Base-by-base conservation (phyloP, 2,797 vertebrate genomes). In the Rhinatrema bivittatum region DNA sequence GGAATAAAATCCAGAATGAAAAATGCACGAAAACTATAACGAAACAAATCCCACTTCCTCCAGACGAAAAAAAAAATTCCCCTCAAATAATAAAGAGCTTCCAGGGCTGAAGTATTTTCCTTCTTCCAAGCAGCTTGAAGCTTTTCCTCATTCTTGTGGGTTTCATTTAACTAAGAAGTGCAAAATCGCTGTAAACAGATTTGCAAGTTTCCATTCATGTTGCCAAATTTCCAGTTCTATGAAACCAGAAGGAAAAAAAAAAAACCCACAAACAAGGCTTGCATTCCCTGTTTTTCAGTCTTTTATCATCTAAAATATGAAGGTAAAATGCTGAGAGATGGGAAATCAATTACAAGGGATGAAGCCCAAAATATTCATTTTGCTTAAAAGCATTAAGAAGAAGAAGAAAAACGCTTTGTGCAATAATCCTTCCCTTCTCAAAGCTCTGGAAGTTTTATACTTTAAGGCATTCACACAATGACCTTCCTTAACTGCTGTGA, bases 171-270 rank as follows among this genome's bases (percentile, higher is more conserved):
- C 10, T 15, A 50, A 58, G 36, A 60, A 35, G 57, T 44, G 65
- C 32, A 55, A 48, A 36, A 45, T n/a, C 39, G 62, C 42, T 70
- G 52, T n/a, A n/a, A 75, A 79, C 67, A 64, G 42, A 70, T 60
- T 65, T 71, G 42, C 46, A 60, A 47, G 55, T 76, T 83, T 82
- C 77, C 58, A 38, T 7, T 12, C 28, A 38, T 36, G 48, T 47
- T 79, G 68, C 74, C 74, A 75, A 65, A 70, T 68, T 71, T 79
- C 68, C 66, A 60, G 46, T 60, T 71, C 61, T 72, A 67, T 5
- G 32, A 65, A 76, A 73, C 50, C 33, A 67, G 72, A 36, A 48
- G 56, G 29, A 32, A 26, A 10, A 30, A 28, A 22, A 24, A 34
- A 39, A 50, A 50, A 49, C 41, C 29, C 50, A 63, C 53, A 56